These are phyloP conservation scores for Argopecten irradians DNA, from an alignment of 1,140 invertebrate genomes.

Conservation along the genomic window DNA sequence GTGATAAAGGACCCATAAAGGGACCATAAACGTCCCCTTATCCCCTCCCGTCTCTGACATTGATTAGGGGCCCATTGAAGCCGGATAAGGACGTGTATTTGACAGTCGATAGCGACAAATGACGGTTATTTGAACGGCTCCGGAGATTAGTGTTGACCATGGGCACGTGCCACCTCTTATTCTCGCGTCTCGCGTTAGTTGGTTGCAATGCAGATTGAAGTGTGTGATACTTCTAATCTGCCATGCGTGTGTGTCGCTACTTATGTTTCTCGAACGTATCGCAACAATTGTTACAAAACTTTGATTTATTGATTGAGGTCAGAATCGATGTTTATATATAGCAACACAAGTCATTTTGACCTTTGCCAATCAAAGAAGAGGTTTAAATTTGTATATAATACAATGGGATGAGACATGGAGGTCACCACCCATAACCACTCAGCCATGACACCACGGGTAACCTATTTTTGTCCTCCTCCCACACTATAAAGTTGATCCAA, in stretches of 20 bases:
- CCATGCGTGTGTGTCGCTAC: background rate
- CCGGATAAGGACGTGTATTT: conserved; percentile 15
- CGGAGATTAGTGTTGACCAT: conserved; percentile 7
- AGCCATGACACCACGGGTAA: background rate
- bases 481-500: background rate
- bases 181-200: background rate
- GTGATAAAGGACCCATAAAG: background rate
- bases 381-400: background rate
- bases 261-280: background rate
- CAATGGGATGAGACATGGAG: conserved; percentile 15
- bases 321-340: background rate
- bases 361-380: background rate
- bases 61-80: conserved; percentile 20
- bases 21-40: background rate
- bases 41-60: background rate
- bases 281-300: background rate
- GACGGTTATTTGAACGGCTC: conserved; percentile 13
- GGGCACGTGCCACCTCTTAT: background rate
- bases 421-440: background rate
- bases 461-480: background rate
- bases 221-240: background rate
- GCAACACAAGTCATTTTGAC: background rate
- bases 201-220: background rate
- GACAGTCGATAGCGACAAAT: conserved; percentile 4
- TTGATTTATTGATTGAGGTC: background rate